Evolutionary conservation across 2,113 vertebrate genomes (phyloP).

Genomic region (Oriolus oriolus): DNA sequence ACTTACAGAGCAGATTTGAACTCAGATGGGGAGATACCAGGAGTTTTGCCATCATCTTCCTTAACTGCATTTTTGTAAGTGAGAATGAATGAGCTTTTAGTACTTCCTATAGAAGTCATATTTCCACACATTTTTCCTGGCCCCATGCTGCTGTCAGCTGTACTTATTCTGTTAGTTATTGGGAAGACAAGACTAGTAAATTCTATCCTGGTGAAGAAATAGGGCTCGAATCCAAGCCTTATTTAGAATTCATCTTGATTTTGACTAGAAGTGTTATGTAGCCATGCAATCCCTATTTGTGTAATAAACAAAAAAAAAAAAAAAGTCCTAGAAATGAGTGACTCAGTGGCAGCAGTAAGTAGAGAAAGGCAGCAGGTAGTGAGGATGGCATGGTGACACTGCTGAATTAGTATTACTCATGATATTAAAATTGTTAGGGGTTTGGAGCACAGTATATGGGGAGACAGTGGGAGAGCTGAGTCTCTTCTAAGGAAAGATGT

Average conservation of each 20-base stretch:
- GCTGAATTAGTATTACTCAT: background rate
- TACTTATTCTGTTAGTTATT: background rate
- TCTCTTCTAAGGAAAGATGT: background rate
- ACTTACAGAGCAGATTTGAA: background rate
- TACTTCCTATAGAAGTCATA: background rate
- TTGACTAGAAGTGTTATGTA: background rate
- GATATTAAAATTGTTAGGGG: background rate
- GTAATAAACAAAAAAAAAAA: background rate
- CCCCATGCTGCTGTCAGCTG: background rate
- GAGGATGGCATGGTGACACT: background rate
- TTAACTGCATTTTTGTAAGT: background rate
- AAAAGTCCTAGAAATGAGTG: background rate
- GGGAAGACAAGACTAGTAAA: background rate
- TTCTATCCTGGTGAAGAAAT: background rate
- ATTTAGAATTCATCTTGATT: background rate
- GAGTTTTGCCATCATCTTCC: background rate
- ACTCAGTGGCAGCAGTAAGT: background rate
- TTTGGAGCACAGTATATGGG: background rate
- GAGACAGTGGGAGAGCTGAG: background rate
- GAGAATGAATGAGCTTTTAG: background rate
- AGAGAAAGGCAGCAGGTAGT: background rate
- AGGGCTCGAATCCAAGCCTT: background rate
- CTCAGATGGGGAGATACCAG: background rate
- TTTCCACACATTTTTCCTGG: background rate
- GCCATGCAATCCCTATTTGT: background rate